Evolutionary conservation across 64 coral and sea anemone species (phyloP), one percentile per base, ranked within the genome.

Genomic region (Orbicella faveolata): DNA sequence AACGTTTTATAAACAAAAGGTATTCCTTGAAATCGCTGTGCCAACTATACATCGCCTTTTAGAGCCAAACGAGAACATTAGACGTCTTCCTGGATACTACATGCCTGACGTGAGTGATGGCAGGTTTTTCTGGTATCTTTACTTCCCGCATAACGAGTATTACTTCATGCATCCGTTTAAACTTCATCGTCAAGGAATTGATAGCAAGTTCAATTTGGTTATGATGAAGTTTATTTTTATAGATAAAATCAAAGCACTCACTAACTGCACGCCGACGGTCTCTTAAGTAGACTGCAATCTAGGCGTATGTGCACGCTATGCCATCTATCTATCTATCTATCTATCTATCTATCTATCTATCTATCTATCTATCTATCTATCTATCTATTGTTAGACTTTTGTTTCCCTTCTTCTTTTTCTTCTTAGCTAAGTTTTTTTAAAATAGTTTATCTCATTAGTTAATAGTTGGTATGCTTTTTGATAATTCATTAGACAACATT

Each of bases 161-260:
- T 94, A 89, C 92, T 98, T 98, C 55, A 94, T 98, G 75, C 92
- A 98, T 64, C 92, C 95, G 2, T 98, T 98, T 66, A 96, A 96
- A 59, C 36, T 96, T 21, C 94, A 96, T 51, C 87, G 93, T 9
- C 44, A 75, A 36, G 63, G 87, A 63, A 17, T 96, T 15, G 91
- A 96, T 36, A 96, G 89, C 26, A 96, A 90, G 30, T 92, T 93
- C 65, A 96, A 96, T 62, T 79, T 81, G 12, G 80, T 89, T 20
- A 93, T 96, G 94, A 34, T 96, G 18, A 96, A 83, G 61, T 76
- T 81, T 52, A 90, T 90, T 79, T 74, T 96, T 36, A 93, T 93
- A 13, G 82, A 96, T 17, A 93, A 96, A 54, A 77, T 83, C 9
- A 87, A 55, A 62, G 13, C 75, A 14, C 19, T 90, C 0, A 54